Evolutionary conservation across 2,888 invertebrate species (phyloP), one percentile per base, ranked within the genome.

Genomic region (Pyrrhosoma nymphula): DNA sequence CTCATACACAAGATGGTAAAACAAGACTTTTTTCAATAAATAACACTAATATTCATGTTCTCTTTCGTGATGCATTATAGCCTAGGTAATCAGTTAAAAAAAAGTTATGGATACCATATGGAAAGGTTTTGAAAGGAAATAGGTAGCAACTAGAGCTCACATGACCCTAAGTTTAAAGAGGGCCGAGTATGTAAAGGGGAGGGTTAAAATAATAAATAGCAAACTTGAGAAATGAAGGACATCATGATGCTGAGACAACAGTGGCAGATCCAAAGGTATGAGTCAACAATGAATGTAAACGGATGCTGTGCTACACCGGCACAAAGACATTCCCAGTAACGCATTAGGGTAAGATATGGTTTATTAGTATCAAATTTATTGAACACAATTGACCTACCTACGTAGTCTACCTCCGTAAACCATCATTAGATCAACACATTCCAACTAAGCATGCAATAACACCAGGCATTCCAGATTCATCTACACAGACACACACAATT

Each of bases 381-480:
- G 39, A 26, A 47, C 69, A 69, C 69, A 26, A n/a, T 93, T 55
- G 69, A 93, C 63, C 93, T 69, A 69, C 63, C 63, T 75, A 69
- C 26, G 69, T 93, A 69, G 69, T 47, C 16, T 89, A 89, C 89
- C 56, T 56, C 26, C 1, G 56, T 55, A 89, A 89, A 89, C 56
- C 89, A 89, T 89, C n/a, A 89, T 56, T n/a, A 89, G 89, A 56
- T 89, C 63, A 47, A 39, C 93, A 63, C 47, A 93, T 55, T 63
- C 75, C 93, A 39, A 93, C 75, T 93, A 93, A n/a, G 93, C 93
- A 93, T 93, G 91, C 91, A 91, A 47, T 56, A 91, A 26, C 12
- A 93, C n/a, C 47, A 63, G 56, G 35, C 60, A 91, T 56, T 56
- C 91, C 60, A 39, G 26, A 91, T 39, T 35, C 93, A 69, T 75